A percentile compares a stretch with the other conserved stretches of the same genome.
Conservation (phyloP, 2,797 vertebrate species). For the Gallirallus australis region DNA sequence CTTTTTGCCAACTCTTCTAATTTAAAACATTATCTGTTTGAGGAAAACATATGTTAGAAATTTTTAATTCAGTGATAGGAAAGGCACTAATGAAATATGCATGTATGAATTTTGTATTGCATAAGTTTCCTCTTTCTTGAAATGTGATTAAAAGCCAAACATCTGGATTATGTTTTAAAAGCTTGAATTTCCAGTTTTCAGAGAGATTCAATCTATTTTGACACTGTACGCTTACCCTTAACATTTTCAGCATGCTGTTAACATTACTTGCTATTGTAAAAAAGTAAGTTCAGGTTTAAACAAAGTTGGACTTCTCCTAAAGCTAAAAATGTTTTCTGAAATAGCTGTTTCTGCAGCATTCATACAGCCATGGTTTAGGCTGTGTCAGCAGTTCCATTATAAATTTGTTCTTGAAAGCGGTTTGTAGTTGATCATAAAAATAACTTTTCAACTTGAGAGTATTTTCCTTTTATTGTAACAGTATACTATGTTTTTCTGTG, state of each 20-base stretch:
- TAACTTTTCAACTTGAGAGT: slow-evolving; percentile 17
- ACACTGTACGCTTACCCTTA: slow-evolving; percentile 79
- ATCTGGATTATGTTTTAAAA: slow-evolving; percentile 83
- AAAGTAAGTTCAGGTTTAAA: slow-evolving; percentile 71
- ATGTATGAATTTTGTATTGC: slow-evolving; percentile 82
- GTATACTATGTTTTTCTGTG: not conserved
- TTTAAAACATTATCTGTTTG: slow-evolving; percentile 76
- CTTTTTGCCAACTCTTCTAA: slow-evolving; percentile 71
- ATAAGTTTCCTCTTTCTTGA: slow-evolving; percentile 79
- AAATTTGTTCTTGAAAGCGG: slow-evolving; percentile 56
- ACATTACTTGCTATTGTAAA: slow-evolving; percentile 78
- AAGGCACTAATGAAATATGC: slow-evolving; percentile 82
- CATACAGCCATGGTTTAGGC: slow-evolving; percentile 48
- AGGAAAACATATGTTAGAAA: slow-evolving; percentile 78
- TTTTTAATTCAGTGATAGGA: slow-evolving; percentile 82
- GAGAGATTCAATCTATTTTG: slow-evolving; percentile 80
- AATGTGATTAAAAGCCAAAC: slow-evolving; percentile 83
- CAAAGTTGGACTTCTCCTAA: slow-evolving; percentile 71
- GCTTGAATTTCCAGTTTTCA: slow-evolving; percentile 79
- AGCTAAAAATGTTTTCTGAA: slow-evolving; percentile 75
- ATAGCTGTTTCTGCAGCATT: slow-evolving; percentile 62
- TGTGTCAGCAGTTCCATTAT: slow-evolving; percentile 71
- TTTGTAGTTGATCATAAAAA: slow-evolving; percentile 66
- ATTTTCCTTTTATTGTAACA: slow-evolving; percentile 35
- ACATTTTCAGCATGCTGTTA: slow-evolving; percentile 79